Evolutionary conservation across 1,140 invertebrate species (phyloP).

Genomic region (Akabosia matsudoensis): DNA sequence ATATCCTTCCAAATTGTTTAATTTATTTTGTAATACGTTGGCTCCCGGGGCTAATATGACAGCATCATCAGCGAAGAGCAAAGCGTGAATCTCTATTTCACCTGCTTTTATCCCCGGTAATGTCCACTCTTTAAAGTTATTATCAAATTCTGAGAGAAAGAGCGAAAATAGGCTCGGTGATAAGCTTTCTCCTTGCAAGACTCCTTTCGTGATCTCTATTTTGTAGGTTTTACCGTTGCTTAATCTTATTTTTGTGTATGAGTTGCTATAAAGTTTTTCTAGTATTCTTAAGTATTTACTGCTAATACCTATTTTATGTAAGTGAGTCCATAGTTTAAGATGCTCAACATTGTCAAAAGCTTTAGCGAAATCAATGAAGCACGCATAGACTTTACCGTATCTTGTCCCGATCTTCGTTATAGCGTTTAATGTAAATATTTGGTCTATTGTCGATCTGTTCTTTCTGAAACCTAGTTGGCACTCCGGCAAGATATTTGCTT

Average conservation of each 20-base stretch:
- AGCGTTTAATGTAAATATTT: slow-evolving; percentile 36
- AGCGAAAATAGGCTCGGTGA: slow-evolving; percentile 18
- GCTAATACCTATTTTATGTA: slow-evolving; percentile 42
- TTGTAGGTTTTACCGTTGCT: neutral
- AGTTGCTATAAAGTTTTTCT: slow-evolving; percentile 4
- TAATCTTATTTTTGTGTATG: slow-evolving; percentile 23
- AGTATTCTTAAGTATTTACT: slow-evolving; percentile 44
- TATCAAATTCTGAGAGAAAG: slow-evolving; percentile 27
- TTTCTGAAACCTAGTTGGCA: slow-evolving; percentile 42
- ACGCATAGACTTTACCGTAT: slow-evolving; percentile 28
- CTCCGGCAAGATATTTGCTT: slow-evolving; percentile 37
- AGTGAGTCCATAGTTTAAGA: slow-evolving; percentile 39
- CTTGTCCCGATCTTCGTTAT: slow-evolving; percentile 28
- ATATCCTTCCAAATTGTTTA: neutral
- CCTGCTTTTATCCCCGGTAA: neutral
- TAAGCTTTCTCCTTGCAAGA: slow-evolving; percentile 25
- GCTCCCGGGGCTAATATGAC: neutral
- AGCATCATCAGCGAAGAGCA: slow-evolving; percentile 3
- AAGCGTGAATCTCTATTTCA: neutral
- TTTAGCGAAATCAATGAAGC: slow-evolving; percentile 45
- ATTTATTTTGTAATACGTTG: neutral
- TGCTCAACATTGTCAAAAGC: slow-evolving; percentile 46
- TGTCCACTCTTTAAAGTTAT: neutral
- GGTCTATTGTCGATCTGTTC: slow-evolving; percentile 37
- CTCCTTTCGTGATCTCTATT: slow-evolving; percentile 26